phyloP scores from a whole-genome alignment of 2,888 invertebrate genomes.

The Cheilosia pagana region DNA sequence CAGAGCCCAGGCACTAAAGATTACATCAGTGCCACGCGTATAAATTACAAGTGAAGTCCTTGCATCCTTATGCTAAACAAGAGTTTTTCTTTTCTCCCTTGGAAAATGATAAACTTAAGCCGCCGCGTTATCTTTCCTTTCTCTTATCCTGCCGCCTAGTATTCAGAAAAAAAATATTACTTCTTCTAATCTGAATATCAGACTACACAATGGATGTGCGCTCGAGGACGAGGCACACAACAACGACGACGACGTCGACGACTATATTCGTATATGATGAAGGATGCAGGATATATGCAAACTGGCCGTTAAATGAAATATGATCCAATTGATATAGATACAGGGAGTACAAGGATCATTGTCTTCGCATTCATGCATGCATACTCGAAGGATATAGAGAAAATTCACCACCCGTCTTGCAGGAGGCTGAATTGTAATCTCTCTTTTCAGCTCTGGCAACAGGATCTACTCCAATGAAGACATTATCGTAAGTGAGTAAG shows the following conservation, averaged over 20 bases:
- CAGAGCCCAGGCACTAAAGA: slow-evolving; percentile 52
- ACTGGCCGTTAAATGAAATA: slow-evolving; percentile 73
- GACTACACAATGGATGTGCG: slow-evolving; percentile 27
- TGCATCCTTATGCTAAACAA: slow-evolving; percentile 73
- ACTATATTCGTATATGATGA: slow-evolving; percentile 20
- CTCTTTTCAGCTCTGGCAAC: slow-evolving; percentile 53
- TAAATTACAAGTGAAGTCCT: slow-evolving; percentile 74
- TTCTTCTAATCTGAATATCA: slow-evolving; percentile 73
- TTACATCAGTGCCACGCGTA: slow-evolving; percentile 74
- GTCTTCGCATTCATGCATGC: slow-evolving; percentile 53
- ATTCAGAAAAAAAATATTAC: slow-evolving; percentile 30
- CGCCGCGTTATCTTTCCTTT: slow-evolving; percentile 62
- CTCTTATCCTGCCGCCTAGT: slow-evolving; percentile 12
- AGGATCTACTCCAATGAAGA: slow-evolving; percentile 71
- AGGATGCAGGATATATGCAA: slow-evolving; percentile 61
- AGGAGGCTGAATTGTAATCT: slow-evolving; percentile 55
- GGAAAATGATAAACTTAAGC: slow-evolving; percentile 75
- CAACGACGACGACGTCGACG: slow-evolving; percentile 8
- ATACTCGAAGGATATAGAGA: slow-evolving; percentile 31
- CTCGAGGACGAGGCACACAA: slow-evolving; percentile 8
- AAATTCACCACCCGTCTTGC: neutral
- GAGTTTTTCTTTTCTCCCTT: slow-evolving; percentile 48
- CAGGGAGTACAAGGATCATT: slow-evolving; percentile 63
- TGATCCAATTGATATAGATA: slow-evolving; percentile 73
- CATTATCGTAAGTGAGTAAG: slow-evolving; percentile 72